These are phyloP conservation scores for Poeciliopsis turrubarensis DNA, from an alignment of 2,113 vertebrate species.

Conservation along the genomic window DNA sequence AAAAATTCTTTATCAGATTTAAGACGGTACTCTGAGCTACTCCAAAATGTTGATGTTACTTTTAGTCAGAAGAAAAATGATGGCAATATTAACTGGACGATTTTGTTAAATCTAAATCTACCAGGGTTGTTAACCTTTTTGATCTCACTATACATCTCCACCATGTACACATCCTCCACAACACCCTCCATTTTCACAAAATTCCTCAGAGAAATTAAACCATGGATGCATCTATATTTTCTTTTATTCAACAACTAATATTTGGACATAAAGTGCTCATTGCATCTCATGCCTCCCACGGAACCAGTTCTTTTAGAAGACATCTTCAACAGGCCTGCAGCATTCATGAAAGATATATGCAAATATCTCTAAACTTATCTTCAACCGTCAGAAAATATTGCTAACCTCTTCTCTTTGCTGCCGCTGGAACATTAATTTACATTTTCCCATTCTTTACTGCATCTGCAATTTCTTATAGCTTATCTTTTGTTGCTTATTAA, in stretches of 20 bases:
- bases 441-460: too few relatives aligned
- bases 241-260: too few relatives aligned
- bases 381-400: not conserved
- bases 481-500: too few relatives aligned
- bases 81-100: not conserved
- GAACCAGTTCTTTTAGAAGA: not conserved
- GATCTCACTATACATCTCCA: not conserved
- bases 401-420: not conserved
- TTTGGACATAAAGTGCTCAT: not conserved
- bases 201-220: not conserved
- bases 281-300: not conserved
- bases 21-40: too few relatives aligned
- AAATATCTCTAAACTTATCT: not conserved
- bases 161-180: not conserved
- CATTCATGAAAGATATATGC: not conserved
- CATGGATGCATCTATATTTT: not conserved
- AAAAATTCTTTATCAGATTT: too few relatives aligned
- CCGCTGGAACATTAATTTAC: too few relatives aligned
- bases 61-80: not conserved
- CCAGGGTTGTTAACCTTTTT: not conserved
- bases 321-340: not conserved
- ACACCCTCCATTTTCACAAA: not conserved
- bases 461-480: too few relatives aligned
- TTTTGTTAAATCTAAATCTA: not conserved
- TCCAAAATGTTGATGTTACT: not conserved